Percentiles rank a stretch among this genome's conserved stretches.
These are phyloP conservation scores for Globia sparganii DNA, from an alignment of 2,888 invertebrate species.

Conservation along the genomic window DNA sequence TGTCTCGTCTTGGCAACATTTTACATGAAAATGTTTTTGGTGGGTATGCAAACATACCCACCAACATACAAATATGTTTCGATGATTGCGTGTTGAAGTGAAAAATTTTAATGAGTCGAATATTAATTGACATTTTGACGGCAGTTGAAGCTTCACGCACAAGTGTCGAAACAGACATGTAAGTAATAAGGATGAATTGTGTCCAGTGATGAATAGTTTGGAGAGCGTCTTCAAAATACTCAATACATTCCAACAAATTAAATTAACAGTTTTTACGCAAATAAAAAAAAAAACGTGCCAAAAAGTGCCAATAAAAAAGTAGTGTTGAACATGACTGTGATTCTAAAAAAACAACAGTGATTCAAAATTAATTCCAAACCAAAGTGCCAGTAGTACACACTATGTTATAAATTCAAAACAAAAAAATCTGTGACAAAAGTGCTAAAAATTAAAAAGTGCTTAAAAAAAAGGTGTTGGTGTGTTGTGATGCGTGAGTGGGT, in stretches of 20 bases:
- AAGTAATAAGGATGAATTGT: slow-evolving; percentile 55
- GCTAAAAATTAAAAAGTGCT: background rate
- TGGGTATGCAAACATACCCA: too few species aligned
- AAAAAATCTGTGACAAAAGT: slow-evolving; percentile 9
- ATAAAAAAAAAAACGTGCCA: slow-evolving; percentile 14
- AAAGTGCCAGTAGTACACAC: slow-evolving; percentile 22
- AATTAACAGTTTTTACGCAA: slow-evolving; percentile 22
- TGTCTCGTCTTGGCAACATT: too few species aligned
- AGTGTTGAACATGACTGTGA: slow-evolving; percentile 8
- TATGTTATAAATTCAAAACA: slow-evolving; percentile 23
- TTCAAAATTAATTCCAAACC: slow-evolving; percentile 9
- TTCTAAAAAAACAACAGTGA: slow-evolving; percentile 8
- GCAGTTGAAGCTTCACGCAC: slow-evolving; percentile 67
- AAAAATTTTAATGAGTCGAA: slow-evolving; percentile 80
- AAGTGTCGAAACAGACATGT: slow-evolving; percentile 72
- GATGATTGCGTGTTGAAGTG: slow-evolving; percentile 68
- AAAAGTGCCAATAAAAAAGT: slow-evolving; percentile 29
- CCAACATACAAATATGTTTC: too few species aligned
- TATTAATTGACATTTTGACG: slow-evolving; percentile 85
- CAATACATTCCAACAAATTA: slow-evolving; percentile 24
- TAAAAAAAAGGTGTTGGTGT: slow-evolving; percentile 49
- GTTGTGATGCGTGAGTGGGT: slow-evolving; percentile 57
- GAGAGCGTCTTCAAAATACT: slow-evolving; percentile 37
- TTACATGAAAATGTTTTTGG: too few species aligned
- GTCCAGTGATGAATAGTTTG: slow-evolving; percentile 60